Evolutionary conservation across 2,113 vertebrate species (phyloP), one percentile per base, ranked within the genome.

Genomic region (Stercorarius parasiticus): DNA sequence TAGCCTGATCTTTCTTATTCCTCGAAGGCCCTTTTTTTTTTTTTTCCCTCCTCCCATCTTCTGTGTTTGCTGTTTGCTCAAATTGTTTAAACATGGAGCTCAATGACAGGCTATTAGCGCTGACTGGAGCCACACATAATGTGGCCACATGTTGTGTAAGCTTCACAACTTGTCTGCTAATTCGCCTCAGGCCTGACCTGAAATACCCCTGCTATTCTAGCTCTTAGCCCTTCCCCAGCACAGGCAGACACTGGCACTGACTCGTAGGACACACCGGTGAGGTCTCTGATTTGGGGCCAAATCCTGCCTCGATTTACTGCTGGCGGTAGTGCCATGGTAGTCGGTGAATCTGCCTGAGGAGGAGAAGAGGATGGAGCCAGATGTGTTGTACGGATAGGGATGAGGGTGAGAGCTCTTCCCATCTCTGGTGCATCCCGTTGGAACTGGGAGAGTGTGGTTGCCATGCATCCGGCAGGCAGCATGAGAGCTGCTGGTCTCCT

Each of bases 141-240:
- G 94, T 95, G 94, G 87, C 95, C 95, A 97, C 96, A 97, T 97
- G 94, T 96, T 97, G 96, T 95, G 95, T 95, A 95, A 97, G 97
- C 95, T 95, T 95, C 95, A 95, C 95, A 97, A 95, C 95, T 96
- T 95, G 91, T 95, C 96, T 96, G 93, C 90, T 97, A 95, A 97
- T 95, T 97, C 78, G 84, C 95, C 91, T 97, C 94, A 95, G 94
- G 91, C 93, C 93, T 97, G 97, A 97, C 97, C 95, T 95, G 96
- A 96, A 97, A 95, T 97, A 97, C 91, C 96, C 95, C 73, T 92
- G 58, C 82, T 94, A 34, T 93, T 97, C 87, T 72, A 82, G 62
- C 82, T 92, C 79, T n/a, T 95, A 59, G 87, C 58, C 86, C 64
- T 72, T 66, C 23, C 69, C 50, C 30, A 72, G 84, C 32, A 36